Conservation (phyloP, 2,888 invertebrate species). For the Rhagium mordax region DNA sequence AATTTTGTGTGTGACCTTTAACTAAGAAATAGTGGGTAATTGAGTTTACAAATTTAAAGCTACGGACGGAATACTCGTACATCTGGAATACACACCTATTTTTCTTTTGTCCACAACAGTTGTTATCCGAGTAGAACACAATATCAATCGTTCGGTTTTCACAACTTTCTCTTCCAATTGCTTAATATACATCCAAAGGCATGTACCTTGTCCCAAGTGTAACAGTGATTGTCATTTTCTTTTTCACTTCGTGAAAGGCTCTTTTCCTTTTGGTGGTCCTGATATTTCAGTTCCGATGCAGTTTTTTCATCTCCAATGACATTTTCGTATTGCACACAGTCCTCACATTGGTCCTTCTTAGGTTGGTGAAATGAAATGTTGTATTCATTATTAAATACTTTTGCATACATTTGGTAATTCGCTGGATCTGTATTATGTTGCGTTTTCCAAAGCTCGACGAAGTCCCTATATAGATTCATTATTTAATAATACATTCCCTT, state of each 20-base stretch:
- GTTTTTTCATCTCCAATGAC: slow-evolving; percentile 22
- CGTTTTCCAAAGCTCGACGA: slow-evolving; percentile 10
- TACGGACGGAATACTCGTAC: slow-evolving; percentile 20
- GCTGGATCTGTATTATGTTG: slow-evolving; percentile 2
- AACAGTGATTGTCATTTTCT: slow-evolving; percentile 41
- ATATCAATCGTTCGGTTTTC: slow-evolving; percentile 28
- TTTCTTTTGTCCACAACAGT: slow-evolving; percentile 34
- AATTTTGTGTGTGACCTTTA: slow-evolving; percentile 35
- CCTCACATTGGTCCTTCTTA: slow-evolving; percentile 33
- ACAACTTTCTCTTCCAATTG: slow-evolving; percentile 21
- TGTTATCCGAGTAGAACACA: slow-evolving; percentile 35
- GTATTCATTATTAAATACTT: slow-evolving; percentile 27
- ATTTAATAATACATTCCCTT: no score
- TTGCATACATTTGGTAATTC: slow-evolving; percentile 4
- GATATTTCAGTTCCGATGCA: slow-evolving; percentile 19
- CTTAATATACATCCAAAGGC: slow-evolving; percentile 29
- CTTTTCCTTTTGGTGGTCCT: slow-evolving; percentile 27
- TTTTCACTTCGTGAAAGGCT: slow-evolving; percentile 21
- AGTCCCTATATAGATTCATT: slow-evolving; percentile 7
- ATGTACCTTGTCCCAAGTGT: slow-evolving; percentile 52
- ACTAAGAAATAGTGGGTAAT: slow-evolving; percentile 34
- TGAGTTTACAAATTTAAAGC: slow-evolving; percentile 19
- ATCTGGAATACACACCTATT: slow-evolving; percentile 20
- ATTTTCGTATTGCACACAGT: slow-evolving; percentile 31
- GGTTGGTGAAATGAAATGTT: slow-evolving; percentile 33